phyloP scores from a whole-genome alignment of 2,113 vertebrate species.

The Pheucticus melanocephalus region DNA sequence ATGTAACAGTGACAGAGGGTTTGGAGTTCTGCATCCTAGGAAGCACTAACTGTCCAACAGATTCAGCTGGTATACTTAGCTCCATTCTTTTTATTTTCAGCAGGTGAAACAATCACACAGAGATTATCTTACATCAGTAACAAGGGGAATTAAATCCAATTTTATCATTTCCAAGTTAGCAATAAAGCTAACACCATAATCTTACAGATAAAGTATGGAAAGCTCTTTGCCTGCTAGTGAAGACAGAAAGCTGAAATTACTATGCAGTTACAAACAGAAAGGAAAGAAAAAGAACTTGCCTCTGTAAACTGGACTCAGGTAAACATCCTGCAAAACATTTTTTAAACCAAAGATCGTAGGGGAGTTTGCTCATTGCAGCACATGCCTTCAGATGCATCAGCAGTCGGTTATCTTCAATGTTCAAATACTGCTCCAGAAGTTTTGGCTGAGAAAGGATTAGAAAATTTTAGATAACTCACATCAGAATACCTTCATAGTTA shows the following conservation, averaged over 20 bases:
- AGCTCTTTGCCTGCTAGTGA: background rate
- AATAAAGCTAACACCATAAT: background rate
- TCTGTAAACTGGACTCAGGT: constrained; percentile 93
- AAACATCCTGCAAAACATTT: constrained; percentile 94
- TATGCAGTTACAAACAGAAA: background rate
- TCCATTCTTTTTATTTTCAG: background rate
- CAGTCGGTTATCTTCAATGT: constrained; percentile 87
- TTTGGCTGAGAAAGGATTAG: constrained; percentile 81
- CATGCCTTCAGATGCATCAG: constrained; percentile 83
- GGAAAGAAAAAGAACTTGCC: constrained; percentile 68
- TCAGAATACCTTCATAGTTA: background rate
- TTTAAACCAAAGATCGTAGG: constrained; percentile 90
- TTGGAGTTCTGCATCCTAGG: background rate
- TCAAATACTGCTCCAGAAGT: constrained; percentile 92
- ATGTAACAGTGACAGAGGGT: background rate
- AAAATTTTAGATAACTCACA: background rate
- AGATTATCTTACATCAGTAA: background rate
- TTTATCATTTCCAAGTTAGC: background rate
- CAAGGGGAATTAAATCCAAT: background rate
- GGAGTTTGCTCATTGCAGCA: constrained; percentile 80
- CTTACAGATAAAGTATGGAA: background rate
- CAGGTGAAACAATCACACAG: background rate
- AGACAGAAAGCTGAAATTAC: background rate
- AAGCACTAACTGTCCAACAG: background rate
- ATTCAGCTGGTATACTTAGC: background rate